These are phyloP conservation scores for Otis tarda DNA, from an alignment of 2,113 vertebrate genomes.

Conservation along the genomic window DNA sequence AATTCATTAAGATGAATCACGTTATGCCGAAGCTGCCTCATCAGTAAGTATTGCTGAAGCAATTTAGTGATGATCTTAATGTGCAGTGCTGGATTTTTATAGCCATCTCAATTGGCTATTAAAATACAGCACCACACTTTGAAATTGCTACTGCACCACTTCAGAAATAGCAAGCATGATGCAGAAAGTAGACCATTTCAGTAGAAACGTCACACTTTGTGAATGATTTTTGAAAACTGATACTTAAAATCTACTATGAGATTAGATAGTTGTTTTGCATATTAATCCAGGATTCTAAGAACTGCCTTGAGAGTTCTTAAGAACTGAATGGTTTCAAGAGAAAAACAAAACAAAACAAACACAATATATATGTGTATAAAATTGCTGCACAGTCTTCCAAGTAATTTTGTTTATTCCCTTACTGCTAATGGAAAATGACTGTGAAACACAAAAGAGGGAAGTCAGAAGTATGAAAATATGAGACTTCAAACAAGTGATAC, in stretches of 20 bases:
- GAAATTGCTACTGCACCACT: conserved; percentile 39
- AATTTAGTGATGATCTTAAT: conserved; percentile 62
- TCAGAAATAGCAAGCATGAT: conserved; percentile 7
- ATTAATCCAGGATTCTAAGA: background rate
- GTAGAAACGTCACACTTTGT: background rate
- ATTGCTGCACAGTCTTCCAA: background rate
- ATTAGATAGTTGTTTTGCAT: background rate
- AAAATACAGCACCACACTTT: conserved; percentile 46
- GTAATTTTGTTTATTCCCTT: background rate
- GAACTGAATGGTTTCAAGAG: background rate
- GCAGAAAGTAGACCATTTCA: background rate
- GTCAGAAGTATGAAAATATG: background rate
- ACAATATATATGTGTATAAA: background rate
- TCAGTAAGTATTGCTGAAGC: conserved; percentile 60
- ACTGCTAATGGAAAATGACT: background rate
- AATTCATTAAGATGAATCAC: conserved; percentile 42
- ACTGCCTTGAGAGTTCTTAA: background rate
- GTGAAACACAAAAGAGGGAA: background rate
- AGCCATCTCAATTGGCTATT: conserved; percentile 50
- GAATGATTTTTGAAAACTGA: background rate
- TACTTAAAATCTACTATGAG: background rate
- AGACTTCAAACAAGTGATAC: background rate
- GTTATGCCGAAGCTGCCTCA: conserved; percentile 37
- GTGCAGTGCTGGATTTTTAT: conserved; percentile 41
- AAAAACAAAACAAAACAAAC: background rate